A percentile compares a stretch with the other conserved stretches of the same genome.
phyloP scores from a whole-genome alignment of 2,113 vertebrate genomes.

The Pelobates fuscus region DNA sequence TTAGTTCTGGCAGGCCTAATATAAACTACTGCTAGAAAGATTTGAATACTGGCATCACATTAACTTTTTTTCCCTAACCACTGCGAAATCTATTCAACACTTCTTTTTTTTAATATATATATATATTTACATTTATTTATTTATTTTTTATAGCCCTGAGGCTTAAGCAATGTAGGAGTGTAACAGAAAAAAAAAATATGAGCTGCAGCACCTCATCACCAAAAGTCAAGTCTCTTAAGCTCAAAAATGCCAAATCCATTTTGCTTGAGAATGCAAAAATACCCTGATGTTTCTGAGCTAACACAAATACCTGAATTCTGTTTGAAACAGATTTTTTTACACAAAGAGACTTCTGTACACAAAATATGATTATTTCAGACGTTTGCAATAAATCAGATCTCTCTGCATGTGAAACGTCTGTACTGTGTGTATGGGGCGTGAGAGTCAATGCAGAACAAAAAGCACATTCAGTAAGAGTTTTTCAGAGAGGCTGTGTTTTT shows the following conservation, averaged over 20 bases:
- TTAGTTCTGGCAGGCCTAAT: constrained; percentile 49
- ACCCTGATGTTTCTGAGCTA: constrained; percentile 8
- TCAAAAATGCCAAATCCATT: constrained; percentile 48
- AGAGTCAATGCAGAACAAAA: constrained; percentile 54
- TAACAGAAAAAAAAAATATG: constrained; percentile 38
- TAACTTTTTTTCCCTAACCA: constrained; percentile 44
- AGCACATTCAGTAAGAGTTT: constrained; percentile 54
- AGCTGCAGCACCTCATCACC: constrained; percentile 41
- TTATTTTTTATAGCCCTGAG: constrained; percentile 33
- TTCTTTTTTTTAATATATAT: constrained; percentile 48
- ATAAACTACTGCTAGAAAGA: constrained; percentile 50
- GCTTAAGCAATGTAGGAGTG: constrained; percentile 38
- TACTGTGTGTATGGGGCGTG: constrained; percentile 47
- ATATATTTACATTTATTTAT: not conserved
- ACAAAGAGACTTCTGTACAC: constrained; percentile 56
- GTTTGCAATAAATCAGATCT: constrained; percentile 60
- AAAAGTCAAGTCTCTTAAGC: constrained; percentile 40
- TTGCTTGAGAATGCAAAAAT: constrained; percentile 34
- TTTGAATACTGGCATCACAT: constrained; percentile 44
- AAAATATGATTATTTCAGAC: constrained; percentile 64
- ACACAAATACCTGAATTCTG: constrained; percentile 14
- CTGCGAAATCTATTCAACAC: constrained; percentile 54
- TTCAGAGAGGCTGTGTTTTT: constrained; percentile 46
- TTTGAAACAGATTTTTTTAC: constrained; percentile 49
- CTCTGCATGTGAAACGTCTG: constrained; percentile 57